Conservation (phyloP, 2,888 invertebrate species). For the Leucoma salicis region DNA sequence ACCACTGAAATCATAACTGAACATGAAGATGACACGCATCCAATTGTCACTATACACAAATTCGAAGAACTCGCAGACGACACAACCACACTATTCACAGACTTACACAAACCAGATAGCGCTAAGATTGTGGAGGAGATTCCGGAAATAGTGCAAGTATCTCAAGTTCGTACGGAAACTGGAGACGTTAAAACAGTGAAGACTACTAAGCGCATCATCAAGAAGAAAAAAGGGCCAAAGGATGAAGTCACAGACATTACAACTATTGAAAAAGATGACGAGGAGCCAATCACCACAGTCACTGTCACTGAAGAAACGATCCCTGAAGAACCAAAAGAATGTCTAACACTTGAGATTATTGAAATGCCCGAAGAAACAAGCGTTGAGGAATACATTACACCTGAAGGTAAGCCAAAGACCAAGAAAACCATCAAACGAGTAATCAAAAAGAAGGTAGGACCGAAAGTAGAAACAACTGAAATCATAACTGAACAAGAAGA, state of each 20-base stretch:
- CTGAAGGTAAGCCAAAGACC: constrained; percentile 42
- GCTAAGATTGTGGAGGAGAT: constrained; percentile 8
- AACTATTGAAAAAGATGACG: constrained; percentile 28
- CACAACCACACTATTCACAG: constrained; percentile 4
- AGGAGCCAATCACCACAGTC: constrained; percentile 20
- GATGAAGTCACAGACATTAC: constrained; percentile 29
- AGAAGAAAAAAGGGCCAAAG: constrained; percentile 35
- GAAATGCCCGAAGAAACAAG: constrained; percentile 7
- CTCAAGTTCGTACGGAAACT: constrained; percentile 8
- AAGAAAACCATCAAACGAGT: constrained; percentile 38
- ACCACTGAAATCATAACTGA: not conserved
- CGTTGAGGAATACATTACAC: constrained; percentile 27
- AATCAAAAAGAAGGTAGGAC: constrained; percentile 35
- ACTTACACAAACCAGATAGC: not conserved
- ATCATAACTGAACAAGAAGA: constrained; percentile 44
- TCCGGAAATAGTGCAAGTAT: constrained; percentile 9
- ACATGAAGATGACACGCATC: not conserved
- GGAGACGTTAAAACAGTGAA: constrained; percentile 8
- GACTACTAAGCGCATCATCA: constrained; percentile 11
- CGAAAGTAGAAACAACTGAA: constrained; percentile 36
- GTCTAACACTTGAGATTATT: not conserved
- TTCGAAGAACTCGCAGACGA: constrained; percentile 10
- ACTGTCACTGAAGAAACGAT: constrained; percentile 9
- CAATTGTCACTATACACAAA: not conserved
- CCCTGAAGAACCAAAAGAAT: not conserved